Evolutionary conservation across 2,113 vertebrate genomes (phyloP).

Genomic region (Illadopsis cleaveri): DNA sequence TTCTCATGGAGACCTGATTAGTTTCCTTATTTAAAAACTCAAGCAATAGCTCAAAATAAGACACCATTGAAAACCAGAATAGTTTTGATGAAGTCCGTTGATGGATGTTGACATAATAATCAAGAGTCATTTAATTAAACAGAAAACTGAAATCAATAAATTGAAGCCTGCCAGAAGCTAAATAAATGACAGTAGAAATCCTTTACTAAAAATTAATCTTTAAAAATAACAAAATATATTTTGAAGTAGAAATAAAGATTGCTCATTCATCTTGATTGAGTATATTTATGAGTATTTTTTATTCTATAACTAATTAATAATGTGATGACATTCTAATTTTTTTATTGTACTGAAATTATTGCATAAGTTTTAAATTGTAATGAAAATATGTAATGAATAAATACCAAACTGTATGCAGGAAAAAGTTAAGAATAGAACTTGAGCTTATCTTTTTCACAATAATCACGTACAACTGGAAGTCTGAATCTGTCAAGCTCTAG

Average conservation of each 20-base stretch:
- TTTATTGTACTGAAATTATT: neutral
- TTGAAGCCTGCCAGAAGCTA: neutral
- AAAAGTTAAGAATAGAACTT: neutral
- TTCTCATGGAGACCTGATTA: slow-evolving; percentile 9
- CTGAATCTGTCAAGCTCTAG: neutral
- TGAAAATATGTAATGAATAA: neutral
- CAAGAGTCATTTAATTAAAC: neutral
- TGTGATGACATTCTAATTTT: neutral
- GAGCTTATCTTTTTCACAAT: neutral
- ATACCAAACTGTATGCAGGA: neutral
- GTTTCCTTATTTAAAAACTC: neutral
- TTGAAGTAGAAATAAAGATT: neutral
- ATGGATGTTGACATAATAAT: neutral
- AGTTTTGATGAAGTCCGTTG: neutral
- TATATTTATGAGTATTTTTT: neutral
- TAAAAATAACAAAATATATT: neutral
- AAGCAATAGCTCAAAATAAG: neutral
- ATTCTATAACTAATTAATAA: neutral
- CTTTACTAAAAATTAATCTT: neutral
- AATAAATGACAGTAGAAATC: neutral
- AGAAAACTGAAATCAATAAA: neutral
- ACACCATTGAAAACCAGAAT: neutral
- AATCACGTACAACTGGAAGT: neutral
- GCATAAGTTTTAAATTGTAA: neutral
- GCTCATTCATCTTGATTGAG: neutral